Base-by-base conservation (phyloP, 2,113 vertebrate species). In the Arvicanthis niloticus region DNA sequence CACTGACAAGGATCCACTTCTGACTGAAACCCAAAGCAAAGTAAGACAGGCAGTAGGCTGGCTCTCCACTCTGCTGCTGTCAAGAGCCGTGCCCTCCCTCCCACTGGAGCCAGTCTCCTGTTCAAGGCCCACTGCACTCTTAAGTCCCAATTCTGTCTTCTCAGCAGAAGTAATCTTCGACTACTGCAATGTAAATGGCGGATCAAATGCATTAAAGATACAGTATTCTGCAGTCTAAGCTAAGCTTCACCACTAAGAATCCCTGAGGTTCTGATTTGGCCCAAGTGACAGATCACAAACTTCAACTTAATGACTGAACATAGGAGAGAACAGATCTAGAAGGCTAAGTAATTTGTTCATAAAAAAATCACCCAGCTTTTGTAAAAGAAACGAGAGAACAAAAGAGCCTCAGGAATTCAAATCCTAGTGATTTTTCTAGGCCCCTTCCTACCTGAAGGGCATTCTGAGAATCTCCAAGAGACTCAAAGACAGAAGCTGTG, bases 151-250 rank as follows among this genome's bases (percentile, higher is more conserved):
- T n/a, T 70, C 31, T 65, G 72, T 48, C 53, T 87, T 70, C 73
- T 72, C 37, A 88, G 90, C 75, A 97, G 96, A 96, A 95, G 67
- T 56, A 24, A 81, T 86, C 40, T 77, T 95, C 58, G 85, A 77
- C 26, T 58, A 60, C 73, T 92, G 68, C 42, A 77, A n/a, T 9
- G 51, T 16, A 62, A 91, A 85, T 21, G n/a, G 75, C 42, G n/a
- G 45, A 11, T 9, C 68, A 12, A 12, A 93, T 12, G 84, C 48
- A 89, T 81, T 88, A 86, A 95, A 90, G 77, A 86, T 12, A 88
- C 5, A 89, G 45, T 56, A 45, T n/a, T 88, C 40, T 72, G 37
- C 40, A 26, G 67, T 62, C 77, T 92, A 96, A 89, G 73, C 77
- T 92, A 96, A 89, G 73, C 62, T 75, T 91, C 24, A 94, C 12